These are phyloP conservation scores for Etheostoma perlongum DNA, from an alignment of 2,797 vertebrate species.

Conservation along the genomic window DNA sequence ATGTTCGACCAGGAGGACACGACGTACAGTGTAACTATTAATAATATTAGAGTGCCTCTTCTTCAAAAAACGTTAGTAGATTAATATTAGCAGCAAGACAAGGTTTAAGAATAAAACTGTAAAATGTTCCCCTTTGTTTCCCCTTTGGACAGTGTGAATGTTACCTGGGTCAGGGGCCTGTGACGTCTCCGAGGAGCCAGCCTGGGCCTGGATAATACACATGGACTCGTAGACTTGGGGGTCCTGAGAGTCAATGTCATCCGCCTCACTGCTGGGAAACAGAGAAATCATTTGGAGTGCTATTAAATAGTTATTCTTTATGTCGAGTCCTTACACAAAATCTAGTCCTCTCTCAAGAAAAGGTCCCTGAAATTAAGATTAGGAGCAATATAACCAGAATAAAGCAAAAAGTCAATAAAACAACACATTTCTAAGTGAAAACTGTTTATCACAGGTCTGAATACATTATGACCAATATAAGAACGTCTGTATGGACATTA, in stretches of 20 bases:
- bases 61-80: background rate
- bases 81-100: too few species aligned
- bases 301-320: background rate
- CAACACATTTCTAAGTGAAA: background rate
- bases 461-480: too few species aligned
- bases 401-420: background rate
- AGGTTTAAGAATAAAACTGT: background rate
- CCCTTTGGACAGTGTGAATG: background rate
- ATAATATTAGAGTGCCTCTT: background rate
- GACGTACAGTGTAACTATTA: too few species aligned
- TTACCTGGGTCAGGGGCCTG: conserved; percentile 84
- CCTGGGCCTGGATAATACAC: conserved; percentile 94
- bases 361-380: background rate
- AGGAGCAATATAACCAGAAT: background rate
- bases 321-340: background rate
- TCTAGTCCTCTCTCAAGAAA: background rate
- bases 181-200: conserved; percentile 58
- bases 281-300: background rate
- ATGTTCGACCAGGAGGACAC: too few species aligned
- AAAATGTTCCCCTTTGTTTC: background rate
- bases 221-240: conserved; percentile 94
- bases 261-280: conserved; percentile 41
- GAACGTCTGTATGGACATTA: too few species aligned
- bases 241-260: conserved; percentile 83
- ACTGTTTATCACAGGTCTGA: background rate